A percentile compares a stretch with the other conserved stretches of the same genome.
These are phyloP conservation scores for Pygoscelis antarcticus DNA, from an alignment of 2,113 vertebrate species.

Conservation along the genomic window DNA sequence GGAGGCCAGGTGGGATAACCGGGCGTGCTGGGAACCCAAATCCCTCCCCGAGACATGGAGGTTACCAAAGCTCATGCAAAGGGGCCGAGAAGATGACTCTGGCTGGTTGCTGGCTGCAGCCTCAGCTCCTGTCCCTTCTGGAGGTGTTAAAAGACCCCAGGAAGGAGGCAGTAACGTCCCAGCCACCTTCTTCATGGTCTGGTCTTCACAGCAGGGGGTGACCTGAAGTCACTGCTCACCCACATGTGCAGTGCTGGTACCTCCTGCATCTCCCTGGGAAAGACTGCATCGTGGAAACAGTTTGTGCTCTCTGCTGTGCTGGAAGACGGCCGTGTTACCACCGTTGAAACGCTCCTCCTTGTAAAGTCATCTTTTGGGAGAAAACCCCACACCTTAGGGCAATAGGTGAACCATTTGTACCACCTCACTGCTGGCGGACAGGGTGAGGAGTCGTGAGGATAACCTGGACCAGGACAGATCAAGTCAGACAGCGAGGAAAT, in stretches of 20 bases:
- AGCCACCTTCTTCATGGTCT: neutral
- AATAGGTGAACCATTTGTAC: neutral
- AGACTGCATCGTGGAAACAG: neutral
- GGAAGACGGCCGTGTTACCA: neutral
- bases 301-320: neutral
- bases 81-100: neutral
- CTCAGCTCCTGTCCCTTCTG: neutral
- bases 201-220: neutral
- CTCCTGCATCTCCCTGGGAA: neutral
- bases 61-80: neutral
- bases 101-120: neutral
- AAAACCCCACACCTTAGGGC: neutral
- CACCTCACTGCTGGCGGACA: neutral
- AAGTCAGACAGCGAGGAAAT: neutral
- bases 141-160: neutral
- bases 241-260: no score
- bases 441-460: neutral
- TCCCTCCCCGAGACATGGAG: neutral
- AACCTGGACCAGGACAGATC: neutral
- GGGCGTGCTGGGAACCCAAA: neutral
- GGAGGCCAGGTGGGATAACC: neutral
- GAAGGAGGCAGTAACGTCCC: neutral
- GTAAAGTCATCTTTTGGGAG: neutral
- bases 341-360: neutral
- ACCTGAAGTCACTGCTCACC: neutral